phyloP scores from a whole-genome alignment of 2,797 vertebrate species.

The Hippocampus kuda region DNA sequence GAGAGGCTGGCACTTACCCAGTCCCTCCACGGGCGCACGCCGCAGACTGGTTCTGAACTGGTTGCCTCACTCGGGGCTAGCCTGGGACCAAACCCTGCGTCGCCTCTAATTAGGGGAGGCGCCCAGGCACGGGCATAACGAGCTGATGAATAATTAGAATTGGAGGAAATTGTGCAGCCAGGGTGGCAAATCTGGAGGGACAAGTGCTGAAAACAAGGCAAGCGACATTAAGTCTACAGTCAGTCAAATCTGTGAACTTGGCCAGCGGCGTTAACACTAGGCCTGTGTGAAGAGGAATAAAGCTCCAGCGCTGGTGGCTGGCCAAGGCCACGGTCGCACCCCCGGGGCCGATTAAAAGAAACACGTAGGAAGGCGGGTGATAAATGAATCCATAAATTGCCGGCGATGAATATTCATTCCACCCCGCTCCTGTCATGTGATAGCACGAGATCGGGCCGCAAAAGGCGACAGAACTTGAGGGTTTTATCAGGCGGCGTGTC shows the following conservation, averaged over 20 bases:
- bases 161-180: conserved; percentile 76
- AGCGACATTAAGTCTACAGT: conserved; percentile 85
- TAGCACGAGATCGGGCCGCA: conserved; percentile 25
- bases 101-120: conserved; percentile 69
- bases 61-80: conserved; percentile 70
- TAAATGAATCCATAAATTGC: conserved; percentile 64
- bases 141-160: conserved; percentile 85
- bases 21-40: conserved; percentile 46
- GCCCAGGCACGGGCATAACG: conserved; percentile 62
- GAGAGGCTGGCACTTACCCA: conserved; percentile 61
- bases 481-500: conserved; percentile 24
- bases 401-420: conserved; percentile 50
- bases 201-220: conserved; percentile 92
- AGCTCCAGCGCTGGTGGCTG: conserved; percentile 75
- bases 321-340: conserved; percentile 62
- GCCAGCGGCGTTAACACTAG: conserved; percentile 77
- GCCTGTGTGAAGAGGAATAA: conserved; percentile 72
- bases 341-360: conserved; percentile 57
- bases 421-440: conserved; percentile 12
- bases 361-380: conserved; percentile 60
- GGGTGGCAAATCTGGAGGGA: conserved; percentile 89
- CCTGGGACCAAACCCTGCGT: conserved; percentile 64
- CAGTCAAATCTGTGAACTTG: conserved; percentile 81
- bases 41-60: conserved; percentile 70
- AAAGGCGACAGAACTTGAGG: conserved; percentile 24